Evolutionary conservation across 2,113 vertebrate genomes (phyloP).

Genomic region (Cichladusa arquata): DNA sequence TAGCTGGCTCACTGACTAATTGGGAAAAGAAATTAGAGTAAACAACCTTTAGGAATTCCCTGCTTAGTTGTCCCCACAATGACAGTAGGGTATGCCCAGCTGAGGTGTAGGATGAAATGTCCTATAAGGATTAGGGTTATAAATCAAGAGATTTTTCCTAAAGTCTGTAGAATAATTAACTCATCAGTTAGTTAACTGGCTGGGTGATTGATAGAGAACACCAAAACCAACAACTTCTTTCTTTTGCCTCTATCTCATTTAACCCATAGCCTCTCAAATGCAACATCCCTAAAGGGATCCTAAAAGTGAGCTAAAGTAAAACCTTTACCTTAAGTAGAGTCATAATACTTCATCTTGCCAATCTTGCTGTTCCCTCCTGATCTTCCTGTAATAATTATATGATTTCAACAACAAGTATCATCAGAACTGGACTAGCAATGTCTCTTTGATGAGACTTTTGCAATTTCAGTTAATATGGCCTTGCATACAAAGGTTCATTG

Average conservation of each 20-base stretch:
- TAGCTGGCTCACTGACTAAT: background rate
- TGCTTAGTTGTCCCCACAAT: background rate
- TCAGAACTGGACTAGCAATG: background rate
- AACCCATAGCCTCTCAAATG: background rate
- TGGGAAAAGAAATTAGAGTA: background rate
- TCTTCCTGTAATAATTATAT: background rate
- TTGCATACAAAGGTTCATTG: background rate
- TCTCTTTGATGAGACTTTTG: background rate
- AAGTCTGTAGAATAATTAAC: background rate
- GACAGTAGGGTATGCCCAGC: background rate
- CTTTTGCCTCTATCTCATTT: background rate
- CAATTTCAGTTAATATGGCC: background rate
- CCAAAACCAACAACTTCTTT: background rate
- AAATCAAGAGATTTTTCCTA: background rate
- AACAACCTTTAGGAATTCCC: background rate
- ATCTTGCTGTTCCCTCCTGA: background rate
- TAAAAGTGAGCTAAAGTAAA: background rate
- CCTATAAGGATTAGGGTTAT: background rate
- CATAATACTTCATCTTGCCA: background rate
- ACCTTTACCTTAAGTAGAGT: background rate
- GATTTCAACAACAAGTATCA: background rate
- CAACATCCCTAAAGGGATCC: background rate
- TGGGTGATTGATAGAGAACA: background rate
- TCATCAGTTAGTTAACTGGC: background rate
- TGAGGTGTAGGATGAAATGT: background rate